A percentile compares a stretch with the other conserved stretches of the same genome.
Evolutionary conservation across 35 echinoderm and acorn worm genomes (phyloP).

Genomic region (Antedon bifida): DNA sequence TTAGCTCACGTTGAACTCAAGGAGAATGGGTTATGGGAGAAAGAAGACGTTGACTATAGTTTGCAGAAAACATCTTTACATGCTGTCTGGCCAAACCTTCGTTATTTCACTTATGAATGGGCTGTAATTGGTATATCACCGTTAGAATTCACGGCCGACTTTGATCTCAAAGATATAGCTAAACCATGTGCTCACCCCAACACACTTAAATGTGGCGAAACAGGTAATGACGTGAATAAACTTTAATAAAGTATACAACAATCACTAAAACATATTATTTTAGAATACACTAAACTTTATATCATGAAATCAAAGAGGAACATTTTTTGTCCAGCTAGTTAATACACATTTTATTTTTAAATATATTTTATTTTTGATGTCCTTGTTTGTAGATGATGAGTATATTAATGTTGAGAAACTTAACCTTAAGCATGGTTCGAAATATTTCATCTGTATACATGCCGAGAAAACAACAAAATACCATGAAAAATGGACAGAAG

Average conservation of each 20-base stretch:
- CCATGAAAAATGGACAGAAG: slow-evolving; percentile 4
- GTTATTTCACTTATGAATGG: no score
- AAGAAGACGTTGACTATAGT: slow-evolving; percentile 23
- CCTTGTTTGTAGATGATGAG: slow-evolving; percentile 10
- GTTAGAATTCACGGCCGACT: neutral
- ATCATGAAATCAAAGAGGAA: neutral
- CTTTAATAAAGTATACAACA: neutral
- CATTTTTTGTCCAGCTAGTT: no score
- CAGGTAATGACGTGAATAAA: neutral
- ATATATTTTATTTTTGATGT: no score
- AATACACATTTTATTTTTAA: neutral
- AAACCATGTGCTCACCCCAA: slow-evolving; percentile 18
- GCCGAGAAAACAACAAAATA: no score
- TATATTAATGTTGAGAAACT: slow-evolving; percentile 26
- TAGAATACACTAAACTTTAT: neutral
- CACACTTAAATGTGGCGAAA: slow-evolving; percentile 5
- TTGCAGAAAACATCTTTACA: slow-evolving; percentile 2
- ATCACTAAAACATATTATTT: neutral
- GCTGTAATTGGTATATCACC: slow-evolving; percentile 10
- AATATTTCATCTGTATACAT: slow-evolving; percentile 20
- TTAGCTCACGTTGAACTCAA: slow-evolving; percentile 12
- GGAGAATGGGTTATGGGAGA: slow-evolving; percentile 12
- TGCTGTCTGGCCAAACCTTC: slow-evolving; percentile 32
- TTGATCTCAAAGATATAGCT: neutral
- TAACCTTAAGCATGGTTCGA: no score